Percentiles rank a stretch among this genome's conserved stretches.
phyloP scores from a whole-genome alignment of 2,113 vertebrate species.

The Lepus americanus region DNA sequence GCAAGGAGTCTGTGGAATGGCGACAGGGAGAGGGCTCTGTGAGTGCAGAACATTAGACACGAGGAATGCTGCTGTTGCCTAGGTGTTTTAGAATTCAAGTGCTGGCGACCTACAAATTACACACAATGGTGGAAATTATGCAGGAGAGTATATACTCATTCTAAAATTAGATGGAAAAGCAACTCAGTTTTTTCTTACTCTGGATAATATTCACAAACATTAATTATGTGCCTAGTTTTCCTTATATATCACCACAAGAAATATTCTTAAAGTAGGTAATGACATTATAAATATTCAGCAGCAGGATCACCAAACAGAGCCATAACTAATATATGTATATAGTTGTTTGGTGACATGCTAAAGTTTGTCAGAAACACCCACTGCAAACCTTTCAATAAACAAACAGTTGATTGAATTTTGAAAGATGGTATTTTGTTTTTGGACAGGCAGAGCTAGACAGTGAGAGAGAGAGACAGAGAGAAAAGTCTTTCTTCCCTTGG shows the following conservation, averaged over 20 bases:
- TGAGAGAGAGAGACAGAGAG: no score
- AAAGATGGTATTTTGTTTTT: not conserved
- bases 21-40: not conserved
- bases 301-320: not conserved
- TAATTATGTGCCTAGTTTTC: not conserved
- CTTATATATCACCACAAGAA: not conserved
- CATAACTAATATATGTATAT: no score
- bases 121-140: not conserved
- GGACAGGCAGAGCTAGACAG: no score
- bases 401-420: not conserved
- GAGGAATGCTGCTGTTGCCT: not conserved
- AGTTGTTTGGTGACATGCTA: no score
- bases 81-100: not conserved
- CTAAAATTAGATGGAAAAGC: slow-evolving; percentile 1
- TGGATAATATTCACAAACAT: not conserved
- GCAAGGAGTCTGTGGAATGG: not conserved
- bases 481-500: no score
- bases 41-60: not conserved
- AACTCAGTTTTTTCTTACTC: not conserved
- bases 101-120: not conserved
- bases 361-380: no score
- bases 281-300: not conserved
- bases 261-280: not conserved
- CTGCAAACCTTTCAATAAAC: not conserved
- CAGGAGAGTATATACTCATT: not conserved